phyloP scores from a whole-genome alignment of 2,888 invertebrate species.

The Polylopha cassiicola region DNA sequence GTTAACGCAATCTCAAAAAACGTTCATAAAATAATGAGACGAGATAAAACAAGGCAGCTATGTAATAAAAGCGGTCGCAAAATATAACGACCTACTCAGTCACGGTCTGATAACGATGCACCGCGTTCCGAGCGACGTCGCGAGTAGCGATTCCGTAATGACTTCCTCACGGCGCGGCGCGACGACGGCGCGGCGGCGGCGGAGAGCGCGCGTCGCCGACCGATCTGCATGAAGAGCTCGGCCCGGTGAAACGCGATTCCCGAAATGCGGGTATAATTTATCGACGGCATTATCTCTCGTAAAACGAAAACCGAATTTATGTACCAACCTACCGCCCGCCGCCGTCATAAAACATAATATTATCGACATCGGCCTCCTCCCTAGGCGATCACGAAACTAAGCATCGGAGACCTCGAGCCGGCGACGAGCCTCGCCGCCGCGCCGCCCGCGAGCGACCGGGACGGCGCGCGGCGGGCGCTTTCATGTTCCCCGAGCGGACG shows the following conservation, averaged over 20 bases:
- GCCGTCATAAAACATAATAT: conserved; percentile 72
- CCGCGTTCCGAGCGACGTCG: conserved; percentile 42
- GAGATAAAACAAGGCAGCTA: conserved; percentile 41
- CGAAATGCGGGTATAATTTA: conserved; percentile 64
- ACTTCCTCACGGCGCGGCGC: conserved; percentile 44
- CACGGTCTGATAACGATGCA: conserved; percentile 55
- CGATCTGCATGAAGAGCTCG: conserved; percentile 35
- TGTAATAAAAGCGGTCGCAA: conserved; percentile 47
- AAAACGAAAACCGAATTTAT: conserved; percentile 72
- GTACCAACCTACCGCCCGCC: conserved; percentile 58
- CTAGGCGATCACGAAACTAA: conserved; percentile 75
- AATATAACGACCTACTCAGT: conserved; percentile 52
- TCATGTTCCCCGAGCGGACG: conserved; percentile 52
- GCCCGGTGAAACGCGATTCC: conserved; percentile 47
- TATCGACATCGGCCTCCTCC: conserved; percentile 72
- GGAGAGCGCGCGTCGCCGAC: conserved; percentile 31
- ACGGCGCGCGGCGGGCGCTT: conserved; percentile 49
- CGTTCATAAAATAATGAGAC: conserved; percentile 41
- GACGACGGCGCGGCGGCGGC: conserved; percentile 25
- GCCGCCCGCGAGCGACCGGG: conserved; percentile 35
- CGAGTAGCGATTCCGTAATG: conserved; percentile 46
- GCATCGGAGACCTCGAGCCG: conserved; percentile 71
- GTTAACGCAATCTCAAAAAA: conserved; percentile 30
- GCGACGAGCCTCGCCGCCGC: too few species aligned
- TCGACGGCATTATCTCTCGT: conserved; percentile 65